Base-by-base conservation (phyloP, 2,113 vertebrate species). In the Microtus pennsylvanicus region DNA sequence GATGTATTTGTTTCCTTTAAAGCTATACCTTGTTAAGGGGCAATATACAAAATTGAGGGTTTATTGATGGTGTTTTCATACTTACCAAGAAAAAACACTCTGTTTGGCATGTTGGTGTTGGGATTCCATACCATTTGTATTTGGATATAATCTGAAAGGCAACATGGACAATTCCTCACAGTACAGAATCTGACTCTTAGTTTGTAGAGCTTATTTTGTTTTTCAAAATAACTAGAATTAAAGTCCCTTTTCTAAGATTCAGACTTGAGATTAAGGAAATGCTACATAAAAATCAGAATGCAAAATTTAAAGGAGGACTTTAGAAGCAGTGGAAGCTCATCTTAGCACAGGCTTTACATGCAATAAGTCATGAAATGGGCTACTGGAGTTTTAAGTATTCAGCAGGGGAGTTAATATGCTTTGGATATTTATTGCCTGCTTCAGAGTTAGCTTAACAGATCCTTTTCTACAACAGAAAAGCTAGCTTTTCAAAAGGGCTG, bases 201-300 rank as follows among this genome's bases (percentile, higher is more conserved):
- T 52, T 52, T 52, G 50, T 52, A 52, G 50, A 52, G 50, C 28
- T 81, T 58, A 78, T 67, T 89, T 80, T 92, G 30, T 72, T 80
- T 90, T 55, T 77, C 28, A 63, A 50, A 70, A 58, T 94, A 47
- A 33, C 75, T 90, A 76, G 80, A 33, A 86, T 17, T 58, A 38
- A 89, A 87, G 9, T 70, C 58, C 17, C 78, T 5, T 89, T 90
- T 86, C 47, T 61, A 63, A 61, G 72, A 75, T 22, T 86, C 42
- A 74, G 75, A 93, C 61, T 95, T 42, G 47, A 86, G 55, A 75
- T 89, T 89, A 58, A 94, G 38, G 81, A 95, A 89, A 87, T 87
- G 11, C 61, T 82, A 42, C 33, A 1, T 87, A 55, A 87, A 82
- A 95, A 92, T 81, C 22, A 80, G 33, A 86, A 72, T 65, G 4